A percentile compares a stretch with the other conserved stretches of the same genome.
phyloP scores from a whole-genome alignment of 2,113 vertebrate genomes.

The Eleginops maclovinus region DNA sequence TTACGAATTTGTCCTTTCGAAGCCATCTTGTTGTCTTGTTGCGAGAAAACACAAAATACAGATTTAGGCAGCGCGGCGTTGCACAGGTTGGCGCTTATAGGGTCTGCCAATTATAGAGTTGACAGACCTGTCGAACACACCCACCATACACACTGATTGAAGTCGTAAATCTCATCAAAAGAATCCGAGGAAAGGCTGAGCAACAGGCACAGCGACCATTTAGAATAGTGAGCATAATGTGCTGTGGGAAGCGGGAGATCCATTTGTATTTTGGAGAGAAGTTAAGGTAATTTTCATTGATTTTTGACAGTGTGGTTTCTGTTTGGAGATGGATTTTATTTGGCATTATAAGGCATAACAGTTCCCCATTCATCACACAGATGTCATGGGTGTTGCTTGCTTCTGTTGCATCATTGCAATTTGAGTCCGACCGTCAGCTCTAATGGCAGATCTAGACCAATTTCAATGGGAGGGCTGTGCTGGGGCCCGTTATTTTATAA shows the following conservation, averaged over 20 bases:
- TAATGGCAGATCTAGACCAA: too few relatives aligned
- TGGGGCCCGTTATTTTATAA: too few relatives aligned
- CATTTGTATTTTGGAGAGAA: not conserved
- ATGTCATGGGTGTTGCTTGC: not conserved
- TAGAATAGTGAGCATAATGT: not conserved
- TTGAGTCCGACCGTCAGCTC: not conserved
- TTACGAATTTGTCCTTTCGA: slow-evolving; percentile 29
- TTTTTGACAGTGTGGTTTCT: not conserved
- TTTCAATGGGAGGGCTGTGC: too few relatives aligned
- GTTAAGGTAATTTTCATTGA: not conserved
- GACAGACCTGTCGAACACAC: not conserved
- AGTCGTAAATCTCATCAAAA: too few relatives aligned
- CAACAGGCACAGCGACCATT: not conserved
- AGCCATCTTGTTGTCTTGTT: slow-evolving; percentile 33
- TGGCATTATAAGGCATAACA: not conserved
- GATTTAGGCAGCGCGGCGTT: not conserved
- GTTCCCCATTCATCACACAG: not conserved
- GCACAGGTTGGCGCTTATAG: not conserved
- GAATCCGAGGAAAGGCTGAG: not conserved
- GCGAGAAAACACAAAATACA: not conserved
- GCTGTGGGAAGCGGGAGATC: not conserved
- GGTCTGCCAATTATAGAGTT: not conserved
- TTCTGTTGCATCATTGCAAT: not conserved
- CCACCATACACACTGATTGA: not conserved
- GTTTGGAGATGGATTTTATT: not conserved